Base-by-base conservation (phyloP, 1,140 invertebrate species). In the Drosophila simulans region DNA sequence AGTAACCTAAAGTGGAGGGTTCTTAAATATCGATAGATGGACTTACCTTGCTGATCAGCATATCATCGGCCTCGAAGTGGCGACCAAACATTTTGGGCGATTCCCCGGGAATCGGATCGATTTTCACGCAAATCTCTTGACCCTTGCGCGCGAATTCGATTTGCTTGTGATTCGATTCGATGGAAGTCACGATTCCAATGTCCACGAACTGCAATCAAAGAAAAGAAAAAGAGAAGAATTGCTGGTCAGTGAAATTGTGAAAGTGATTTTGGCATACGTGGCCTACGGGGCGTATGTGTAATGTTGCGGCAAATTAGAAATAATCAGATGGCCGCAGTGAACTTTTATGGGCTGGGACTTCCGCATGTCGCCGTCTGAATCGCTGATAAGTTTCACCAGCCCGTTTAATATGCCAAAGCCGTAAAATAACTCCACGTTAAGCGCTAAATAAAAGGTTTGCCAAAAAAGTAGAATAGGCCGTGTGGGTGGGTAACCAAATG, bases 121-220 rank as follows among this genome's bases (percentile, higher is more conserved):
- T 99, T 94, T 99, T 99, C 70, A 99, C 96, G 93, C 98, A 99
- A 10, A 99, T 98, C 93, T 99, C 99, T 93, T 98, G 97, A 3
- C 99, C 99, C 93, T 98, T 98, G 54, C 97, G 95, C 1, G 98
- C 99, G 8, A 94, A 94, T 54, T 99, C 98, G 63, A 99, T 95
- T 93, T 97, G 92, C 95, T 99, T 95, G 94, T 96, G 96, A 93
- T 97, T 97, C 72, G 94, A 94, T 93, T 99, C 98, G 90, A 99
- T 97, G 42, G 98, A 99, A 11, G 97, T 97, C 43, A 99, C 97
- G 31, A 98, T 94, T 4, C 99, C 99, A 88, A 99, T 94, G 59
- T 99, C 97, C 64, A 99, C 94, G 93, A 98, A 98, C 97, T 99
- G 94, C 56, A 94, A 73, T 70, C 78, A n/a, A 39, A 66, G 60